phyloP scores from a whole-genome alignment of 2,888 invertebrate species.

The Lottia gigantea region DNA sequence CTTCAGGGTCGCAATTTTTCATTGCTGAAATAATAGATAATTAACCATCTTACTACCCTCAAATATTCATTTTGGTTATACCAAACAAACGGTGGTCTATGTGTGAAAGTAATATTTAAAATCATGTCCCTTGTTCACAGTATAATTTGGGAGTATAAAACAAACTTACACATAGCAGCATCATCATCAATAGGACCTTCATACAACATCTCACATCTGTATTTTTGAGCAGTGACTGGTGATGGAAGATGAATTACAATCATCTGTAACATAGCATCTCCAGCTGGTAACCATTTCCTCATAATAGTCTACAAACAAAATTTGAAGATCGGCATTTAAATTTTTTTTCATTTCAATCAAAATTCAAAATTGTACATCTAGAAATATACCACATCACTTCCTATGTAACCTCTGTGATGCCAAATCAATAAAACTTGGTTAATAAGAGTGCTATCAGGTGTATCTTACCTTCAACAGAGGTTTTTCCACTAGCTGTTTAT shows the following conservation, averaged over 20 bases:
- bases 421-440: no score
- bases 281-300: conserved; percentile 99
- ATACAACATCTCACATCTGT: conserved; percentile 99
- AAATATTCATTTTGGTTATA: no score
- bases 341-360: no score
- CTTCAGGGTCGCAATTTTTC: conserved; percentile 93
- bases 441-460: background rate
- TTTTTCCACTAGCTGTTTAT: conserved; percentile 96
- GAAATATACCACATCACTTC: no score
- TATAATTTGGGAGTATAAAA: background rate
- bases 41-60: no score
- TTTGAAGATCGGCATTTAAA: no score
- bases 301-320: conserved; percentile 81
- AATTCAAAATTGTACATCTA: no score
- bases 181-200: conserved; percentile 98
- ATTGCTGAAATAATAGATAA: conserved; percentile 62
- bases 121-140: no score
- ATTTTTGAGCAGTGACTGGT: conserved; percentile 97
- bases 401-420: no score
- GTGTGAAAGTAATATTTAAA: no score
- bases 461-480: conserved; percentile 83
- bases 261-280: conserved; percentile 99
- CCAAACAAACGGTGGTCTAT: no score
- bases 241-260: conserved; percentile 99
- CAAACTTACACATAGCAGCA: conserved; percentile 80